Evolutionary conservation across 2,797 vertebrate species (phyloP), one percentile per base, ranked within the genome.

Genomic region (Sus cebifrons): DNA sequence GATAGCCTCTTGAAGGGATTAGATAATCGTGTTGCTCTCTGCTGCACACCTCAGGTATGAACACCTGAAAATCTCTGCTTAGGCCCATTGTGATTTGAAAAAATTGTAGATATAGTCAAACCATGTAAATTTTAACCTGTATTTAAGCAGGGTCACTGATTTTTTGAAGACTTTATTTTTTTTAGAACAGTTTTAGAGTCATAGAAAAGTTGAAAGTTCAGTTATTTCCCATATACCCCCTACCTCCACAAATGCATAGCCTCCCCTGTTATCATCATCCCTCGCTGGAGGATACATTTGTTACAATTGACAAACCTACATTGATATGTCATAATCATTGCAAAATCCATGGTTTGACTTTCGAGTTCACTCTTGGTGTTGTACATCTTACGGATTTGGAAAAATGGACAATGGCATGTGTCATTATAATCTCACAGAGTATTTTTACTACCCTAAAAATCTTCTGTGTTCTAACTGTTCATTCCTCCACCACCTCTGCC

Each of bases 1-100:
- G 75, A 49, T 82, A 90, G 25, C 86, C 91, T 88, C 87, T 96
- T 96, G 95, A 94, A 95, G 95, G 95, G 92, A 95, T 88, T 84
- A 85, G 92, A 95, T 79, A 81, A 58, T 87, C 89, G 78, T 44
- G 40, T 91, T 94, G 89, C 94, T 86, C 17, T 93, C n/a, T 88
- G 81, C 88, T 82, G 54, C 40, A n/a, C 32, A 64, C 94, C 67
- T 87, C 54, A 91, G 79, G 97, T 94, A 64, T 77, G 82, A 92
- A 83, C 92, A 85, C 90, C 92, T 93, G 89, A 74, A 90, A 93
- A 91, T 71, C 8, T 93, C 65, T 71, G 15, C 91, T 91, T 27
- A 29, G 49, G 65, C 77, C 88, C 32, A 8, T 65, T 25, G 52
- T 60, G 40, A 91, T 68, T 73, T 40, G n/a, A 71, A 95, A 70